Conservation (phyloP, 1,140 invertebrate genomes). For the Drosophila eugracilis region DNA sequence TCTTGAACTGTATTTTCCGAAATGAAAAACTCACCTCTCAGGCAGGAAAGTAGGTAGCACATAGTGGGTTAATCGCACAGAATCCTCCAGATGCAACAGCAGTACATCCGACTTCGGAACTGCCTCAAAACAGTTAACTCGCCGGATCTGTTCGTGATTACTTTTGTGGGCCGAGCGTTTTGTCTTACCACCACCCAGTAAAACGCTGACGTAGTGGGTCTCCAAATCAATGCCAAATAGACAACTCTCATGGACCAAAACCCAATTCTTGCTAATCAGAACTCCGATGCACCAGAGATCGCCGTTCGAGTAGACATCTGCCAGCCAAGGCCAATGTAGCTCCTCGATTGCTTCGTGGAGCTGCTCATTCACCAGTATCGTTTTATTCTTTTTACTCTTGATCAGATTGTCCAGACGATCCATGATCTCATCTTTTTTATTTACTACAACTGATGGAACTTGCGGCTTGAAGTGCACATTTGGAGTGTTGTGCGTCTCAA, state of each 20-base stretch:
- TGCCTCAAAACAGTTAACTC: slow-evolving; percentile 86
- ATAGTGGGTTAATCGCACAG: slow-evolving; percentile 86
- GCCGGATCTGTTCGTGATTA: slow-evolving; percentile 89
- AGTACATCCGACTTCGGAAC: slow-evolving; percentile 86
- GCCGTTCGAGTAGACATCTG: slow-evolving; percentile 89
- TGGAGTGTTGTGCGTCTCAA: slow-evolving; percentile 64
- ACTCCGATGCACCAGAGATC: slow-evolving; percentile 88
- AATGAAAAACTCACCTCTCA: slow-evolving; percentile 48
- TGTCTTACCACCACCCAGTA: slow-evolving; percentile 87
- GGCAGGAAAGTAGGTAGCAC: slow-evolving; percentile 87
- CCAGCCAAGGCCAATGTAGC: slow-evolving; percentile 88
- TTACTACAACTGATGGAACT: slow-evolving; percentile 36
- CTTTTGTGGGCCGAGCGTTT: slow-evolving; percentile 87
- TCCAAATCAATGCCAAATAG: slow-evolving; percentile 86
- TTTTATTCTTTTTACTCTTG: slow-evolving; percentile 73
- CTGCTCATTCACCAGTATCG: slow-evolving; percentile 68
- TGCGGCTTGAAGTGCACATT: slow-evolving; percentile 78
- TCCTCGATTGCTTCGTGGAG: slow-evolving; percentile 75
- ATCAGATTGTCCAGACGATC: slow-evolving; percentile 67
- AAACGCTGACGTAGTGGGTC: slow-evolving; percentile 87
- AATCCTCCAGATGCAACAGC: slow-evolving; percentile 87
- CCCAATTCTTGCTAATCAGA: slow-evolving; percentile 88
- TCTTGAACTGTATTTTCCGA: background rate
- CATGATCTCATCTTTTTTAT: slow-evolving; percentile 76
- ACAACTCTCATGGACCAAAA: slow-evolving; percentile 87